These are phyloP conservation scores for Benthosema pterotum DNA, from an alignment of 2,797 vertebrate genomes.

Conservation along the genomic window DNA sequence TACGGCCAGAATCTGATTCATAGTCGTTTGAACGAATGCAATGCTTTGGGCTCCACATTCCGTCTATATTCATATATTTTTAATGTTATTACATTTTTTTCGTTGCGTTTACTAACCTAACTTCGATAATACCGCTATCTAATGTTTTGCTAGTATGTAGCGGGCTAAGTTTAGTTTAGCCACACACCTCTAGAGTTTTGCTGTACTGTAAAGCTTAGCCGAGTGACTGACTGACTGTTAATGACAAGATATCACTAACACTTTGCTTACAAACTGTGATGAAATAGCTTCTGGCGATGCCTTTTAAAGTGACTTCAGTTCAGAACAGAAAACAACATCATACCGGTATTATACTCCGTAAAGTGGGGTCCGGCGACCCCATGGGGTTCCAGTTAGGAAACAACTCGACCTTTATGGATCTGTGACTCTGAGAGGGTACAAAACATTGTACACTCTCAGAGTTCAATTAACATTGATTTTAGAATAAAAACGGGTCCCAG, in stretches of 20 bases:
- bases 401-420: no score
- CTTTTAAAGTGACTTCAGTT: constrained; percentile 31
- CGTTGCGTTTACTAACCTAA: constrained; percentile 2
- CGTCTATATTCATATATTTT: no score
- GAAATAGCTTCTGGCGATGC: constrained; percentile 41
- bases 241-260: neutral
- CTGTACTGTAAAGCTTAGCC: neutral
- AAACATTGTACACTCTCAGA: no score
- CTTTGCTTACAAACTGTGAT: constrained; percentile 10
- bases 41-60: neutral
- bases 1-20: neutral
- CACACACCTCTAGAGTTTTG: neutral
- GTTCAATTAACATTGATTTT: no score
- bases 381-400: no score
- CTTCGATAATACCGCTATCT: constrained; percentile 20
- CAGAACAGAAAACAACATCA: neutral
- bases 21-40: neutral
- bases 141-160: constrained; percentile 38
- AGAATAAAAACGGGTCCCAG: no score
- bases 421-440: no score
- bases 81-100: neutral
- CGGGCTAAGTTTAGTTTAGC: neutral
- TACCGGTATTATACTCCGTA: no score
- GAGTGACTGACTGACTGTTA: no score
- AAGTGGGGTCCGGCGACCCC: no score